phyloP scores from a whole-genome alignment of 2,797 vertebrate genomes.

The Gadopsis bispinosus region DNA sequence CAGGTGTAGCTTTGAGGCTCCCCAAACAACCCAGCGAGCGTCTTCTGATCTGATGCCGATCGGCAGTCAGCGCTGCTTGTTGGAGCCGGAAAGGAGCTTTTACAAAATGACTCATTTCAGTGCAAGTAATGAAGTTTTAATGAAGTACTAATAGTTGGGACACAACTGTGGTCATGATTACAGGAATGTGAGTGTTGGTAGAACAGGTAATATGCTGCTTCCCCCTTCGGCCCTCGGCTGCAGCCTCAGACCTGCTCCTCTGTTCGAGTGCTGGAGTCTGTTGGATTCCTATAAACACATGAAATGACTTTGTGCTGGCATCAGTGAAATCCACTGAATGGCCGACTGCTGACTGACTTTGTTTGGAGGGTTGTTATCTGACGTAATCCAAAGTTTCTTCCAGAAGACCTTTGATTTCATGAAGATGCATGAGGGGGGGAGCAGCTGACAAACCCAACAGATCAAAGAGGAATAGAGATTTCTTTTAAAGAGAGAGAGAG shows the following conservation, averaged over 20 bases:
- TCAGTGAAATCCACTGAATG: background rate
- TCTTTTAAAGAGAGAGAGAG: background rate
- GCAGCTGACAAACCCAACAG: conserved; percentile 6
- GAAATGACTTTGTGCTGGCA: background rate
- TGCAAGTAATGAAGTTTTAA: background rate
- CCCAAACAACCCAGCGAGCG: too few species aligned
- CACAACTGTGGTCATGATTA: background rate
- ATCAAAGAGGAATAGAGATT: conserved; percentile 26
- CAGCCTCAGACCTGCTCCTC: too few species aligned
- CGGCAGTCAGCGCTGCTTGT: background rate
- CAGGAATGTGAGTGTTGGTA: too few species aligned
- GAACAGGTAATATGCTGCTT: too few species aligned
- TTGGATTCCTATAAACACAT: background rate
- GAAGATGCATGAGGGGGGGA: conserved; percentile 22
- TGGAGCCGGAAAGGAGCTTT: too few species aligned
- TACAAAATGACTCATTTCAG: background rate
- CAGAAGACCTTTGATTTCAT: too few species aligned
- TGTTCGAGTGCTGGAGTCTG: background rate
- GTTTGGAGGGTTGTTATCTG: background rate
- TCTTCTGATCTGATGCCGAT: background rate
- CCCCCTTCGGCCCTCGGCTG: too few species aligned
- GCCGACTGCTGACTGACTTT: background rate
- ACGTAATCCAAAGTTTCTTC: too few species aligned
- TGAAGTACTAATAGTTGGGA: background rate
- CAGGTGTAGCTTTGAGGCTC: too few species aligned